Evolutionary conservation across 2,797 vertebrate species (phyloP), one percentile per base, ranked within the genome.

Genomic region (Xenopus petersii): DNA sequence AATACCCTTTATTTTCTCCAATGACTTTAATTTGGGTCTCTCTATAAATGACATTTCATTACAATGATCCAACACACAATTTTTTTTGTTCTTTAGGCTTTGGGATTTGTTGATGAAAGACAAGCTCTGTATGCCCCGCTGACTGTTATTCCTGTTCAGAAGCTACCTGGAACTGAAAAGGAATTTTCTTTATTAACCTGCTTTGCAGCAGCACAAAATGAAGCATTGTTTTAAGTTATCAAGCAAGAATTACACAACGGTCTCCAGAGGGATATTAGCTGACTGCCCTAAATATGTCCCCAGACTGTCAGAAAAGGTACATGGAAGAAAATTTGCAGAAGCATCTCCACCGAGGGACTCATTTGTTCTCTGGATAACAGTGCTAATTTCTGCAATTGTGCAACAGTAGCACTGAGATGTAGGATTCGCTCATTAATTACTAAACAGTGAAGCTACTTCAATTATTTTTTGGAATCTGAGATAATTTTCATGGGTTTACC

Each of bases 281-380:
- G 55, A 17, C 64, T 48, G 10, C 21, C 54, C 24, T 60, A 59
- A 74, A 74, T 74, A 60, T 30, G 64, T 72, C 70, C 70, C 70
- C 42, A 12, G 75, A 42, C 64, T 55, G 48, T 56, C 47, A 67
- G 69, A 7, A 54, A 71, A 65, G 46, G 46, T 42, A 55, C 36
- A 67, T 11, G 54, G 47, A 59, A 76, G 54, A 36, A 62, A 70
- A 75, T 54, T 17, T 54, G 46, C 69, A 72, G 48, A 58, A 64
- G 63, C 51, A 72, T 48, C 58, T 55, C 30, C 56, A 72, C 48
- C 67, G 10, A 24, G 75, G 70, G 75, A 77, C 56, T 51, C 69
- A 67, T 71, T 70, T 54, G 69, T 76, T 67, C 63, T 67, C 58
- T 54, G 15, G 69, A 62, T 72, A 77, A 77, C 75, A 56, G 72